Percentiles rank a stretch among this genome's conserved stretches.
Conservation (phyloP, 2,888 invertebrate species). For the Xylota segnis region DNA sequence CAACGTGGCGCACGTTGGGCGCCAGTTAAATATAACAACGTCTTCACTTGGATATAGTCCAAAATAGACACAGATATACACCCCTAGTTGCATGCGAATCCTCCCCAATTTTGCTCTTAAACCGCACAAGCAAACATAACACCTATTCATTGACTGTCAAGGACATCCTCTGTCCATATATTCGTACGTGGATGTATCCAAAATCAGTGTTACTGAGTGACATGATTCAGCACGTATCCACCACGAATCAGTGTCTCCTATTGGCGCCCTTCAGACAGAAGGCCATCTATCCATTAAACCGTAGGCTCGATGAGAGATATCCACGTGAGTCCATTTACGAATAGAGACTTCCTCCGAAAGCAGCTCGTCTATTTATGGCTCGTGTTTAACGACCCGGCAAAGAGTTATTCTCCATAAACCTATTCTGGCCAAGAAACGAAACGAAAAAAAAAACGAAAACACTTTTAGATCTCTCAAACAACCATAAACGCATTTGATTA, state of each 20-base stretch:
- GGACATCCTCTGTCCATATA: too few species aligned
- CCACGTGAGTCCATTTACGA: neutral
- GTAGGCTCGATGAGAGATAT: neutral
- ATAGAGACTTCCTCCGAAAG: neutral
- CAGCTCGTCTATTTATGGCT: slow-evolving; percentile 10
- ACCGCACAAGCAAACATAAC: too few species aligned
- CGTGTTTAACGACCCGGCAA: slow-evolving; percentile 13
- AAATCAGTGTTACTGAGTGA: too few species aligned
- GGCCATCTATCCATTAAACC: neutral
- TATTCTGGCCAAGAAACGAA: neutral
- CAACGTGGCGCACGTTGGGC: too few species aligned
- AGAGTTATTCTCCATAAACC: slow-evolving; percentile 2
- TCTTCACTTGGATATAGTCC: too few species aligned
- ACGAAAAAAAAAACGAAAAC: neutral
- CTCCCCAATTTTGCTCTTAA: too few species aligned
- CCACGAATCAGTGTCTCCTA: neutral
- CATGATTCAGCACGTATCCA: too few species aligned
- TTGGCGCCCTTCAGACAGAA: neutral
- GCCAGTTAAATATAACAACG: too few species aligned
- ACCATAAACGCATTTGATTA: slow-evolving; percentile 3
- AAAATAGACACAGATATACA: too few species aligned
- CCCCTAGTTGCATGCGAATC: too few species aligned
- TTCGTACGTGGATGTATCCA: too few species aligned
- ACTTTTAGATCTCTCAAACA: slow-evolving; percentile 1
- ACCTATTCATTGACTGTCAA: too few species aligned